Percentiles rank a stretch among this genome's conserved stretches.
Conservation (phyloP, 2,888 invertebrate genomes). For the Seira musarum region DNA sequence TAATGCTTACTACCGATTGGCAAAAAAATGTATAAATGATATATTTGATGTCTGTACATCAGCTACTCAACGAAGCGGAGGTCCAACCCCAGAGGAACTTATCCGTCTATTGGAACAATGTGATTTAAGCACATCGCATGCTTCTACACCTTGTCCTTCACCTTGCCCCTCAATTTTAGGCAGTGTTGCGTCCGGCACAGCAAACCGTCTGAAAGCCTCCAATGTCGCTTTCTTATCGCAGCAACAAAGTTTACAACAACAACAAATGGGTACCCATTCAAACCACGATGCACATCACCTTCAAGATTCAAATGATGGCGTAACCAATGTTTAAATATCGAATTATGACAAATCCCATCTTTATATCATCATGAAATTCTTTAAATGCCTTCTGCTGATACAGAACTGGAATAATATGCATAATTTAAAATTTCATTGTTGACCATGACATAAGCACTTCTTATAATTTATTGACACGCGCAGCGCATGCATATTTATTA, state of each 20-base stretch:
- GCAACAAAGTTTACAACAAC: conserved; percentile 58
- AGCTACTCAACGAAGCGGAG: conserved; percentile 81
- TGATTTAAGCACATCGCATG: conserved; percentile 87
- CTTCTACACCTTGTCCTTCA: conserved; percentile 86
- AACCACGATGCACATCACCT: neutral
- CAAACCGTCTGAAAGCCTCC: conserved; percentile 72
- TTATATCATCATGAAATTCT: no score
- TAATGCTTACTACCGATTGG: no score
- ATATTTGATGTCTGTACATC: conserved; percentile 46
- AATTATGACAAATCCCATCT: no score
- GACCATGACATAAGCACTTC: no score
- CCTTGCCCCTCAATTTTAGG: conserved; percentile 78
- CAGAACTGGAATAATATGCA: no score
- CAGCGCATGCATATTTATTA: no score
- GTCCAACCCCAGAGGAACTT: conserved; percentile 94
- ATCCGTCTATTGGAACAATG: conserved; percentile 93
- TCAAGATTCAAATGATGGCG: conserved; percentile 11
- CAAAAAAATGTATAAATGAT: no score
- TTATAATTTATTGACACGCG: no score
- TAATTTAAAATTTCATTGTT: no score
- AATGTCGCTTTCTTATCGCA: conserved; percentile 71
- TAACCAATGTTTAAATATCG: conserved; percentile 41
- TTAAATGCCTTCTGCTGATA: no score
- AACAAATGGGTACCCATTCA: neutral
- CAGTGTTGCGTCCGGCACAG: conserved; percentile 71